phyloP scores from a whole-genome alignment of 64 coral and sea anemone genomes.

The Platygyra sinensis region DNA sequence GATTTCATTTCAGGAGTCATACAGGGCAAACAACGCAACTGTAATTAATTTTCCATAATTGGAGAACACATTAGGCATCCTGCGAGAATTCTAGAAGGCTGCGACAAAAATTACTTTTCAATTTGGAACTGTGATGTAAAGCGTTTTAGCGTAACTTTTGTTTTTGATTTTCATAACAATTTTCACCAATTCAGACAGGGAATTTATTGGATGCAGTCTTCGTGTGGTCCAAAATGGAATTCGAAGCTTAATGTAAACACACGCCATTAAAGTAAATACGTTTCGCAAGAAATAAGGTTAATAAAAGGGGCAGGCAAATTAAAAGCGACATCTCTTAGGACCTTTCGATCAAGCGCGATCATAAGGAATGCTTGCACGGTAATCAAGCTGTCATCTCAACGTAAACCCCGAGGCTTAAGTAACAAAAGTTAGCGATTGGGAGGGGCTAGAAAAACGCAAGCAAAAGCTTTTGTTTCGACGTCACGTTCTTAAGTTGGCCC shows the following conservation, averaged over 20 bases:
- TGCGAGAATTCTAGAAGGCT: not conserved
- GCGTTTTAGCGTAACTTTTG: not conserved
- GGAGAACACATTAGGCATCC: not conserved
- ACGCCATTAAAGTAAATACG: slow-evolving; percentile 1
- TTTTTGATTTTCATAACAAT: not conserved
- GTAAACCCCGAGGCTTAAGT: not conserved
- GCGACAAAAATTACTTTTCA: not conserved
- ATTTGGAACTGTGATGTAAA: not conserved
- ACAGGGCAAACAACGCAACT: not conserved
- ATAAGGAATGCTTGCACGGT: not conserved
- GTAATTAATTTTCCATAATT: slow-evolving; percentile 9
- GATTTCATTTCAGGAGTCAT: not conserved
- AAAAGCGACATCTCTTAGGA: slow-evolving; percentile 31
- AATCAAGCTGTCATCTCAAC: not conserved
- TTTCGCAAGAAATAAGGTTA: slow-evolving; percentile 34
- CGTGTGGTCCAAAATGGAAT: slow-evolving; percentile 5
- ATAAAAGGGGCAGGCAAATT: slow-evolving; percentile 16
- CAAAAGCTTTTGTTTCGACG: slow-evolving; percentile 1
- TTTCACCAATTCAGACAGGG: too few relatives aligned
- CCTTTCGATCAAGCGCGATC: not conserved
- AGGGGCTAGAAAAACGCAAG: not conserved
- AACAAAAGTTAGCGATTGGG: not conserved
- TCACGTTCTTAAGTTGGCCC: slow-evolving; percentile 6
- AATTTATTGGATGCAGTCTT: not conserved
- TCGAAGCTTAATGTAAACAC: not conserved